Evolutionary conservation across 2,888 invertebrate genomes (phyloP), one percentile per base, ranked within the genome.

Genomic region (Ectemnius lituratus): DNA sequence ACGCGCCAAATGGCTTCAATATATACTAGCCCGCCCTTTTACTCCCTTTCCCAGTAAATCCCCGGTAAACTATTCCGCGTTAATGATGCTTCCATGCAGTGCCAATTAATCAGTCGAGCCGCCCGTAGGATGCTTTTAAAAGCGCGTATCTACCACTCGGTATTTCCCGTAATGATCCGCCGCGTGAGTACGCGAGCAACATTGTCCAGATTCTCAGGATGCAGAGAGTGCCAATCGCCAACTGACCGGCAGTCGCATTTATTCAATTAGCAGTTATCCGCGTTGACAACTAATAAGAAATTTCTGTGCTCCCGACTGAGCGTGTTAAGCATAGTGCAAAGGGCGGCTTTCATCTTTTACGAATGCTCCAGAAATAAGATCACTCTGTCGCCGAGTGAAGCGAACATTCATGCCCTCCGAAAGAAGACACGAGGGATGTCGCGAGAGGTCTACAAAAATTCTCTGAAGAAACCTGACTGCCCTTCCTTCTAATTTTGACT

Each of bases 231-330:
- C 37, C 37, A 37, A 37, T 37, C 37, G 37, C 37, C 37, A 4
- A 11, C 37, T 52, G 47, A 52, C 28, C 37, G 1, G 23, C 52
- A 52, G 16, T 4, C 16, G 18, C 61, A 46, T 46, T 46, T 62
- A 62, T 62, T 49, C 47, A 47, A 49, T 62, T 62, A 62, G 47
- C 62, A n/a, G 62, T 62, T 62, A 62, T 62, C 59, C 37, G 2
- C n/a, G 27, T 14, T 18, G 28, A 14, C 37, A 37, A 37, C 37
- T n/a, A 61, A 23, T 46, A n/a, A 16, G 59, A 8, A n/a, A 46
- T 62, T 49, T 8, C 18, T 13, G 14, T 2, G 37, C 14, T 14
- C 14, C 52, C 4, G 16, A 52, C 8, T 52, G 14, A 13, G n/a
- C 18, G 37, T 27, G 0, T n/a, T 5, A n/a, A 0, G 2, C 23